These are phyloP conservation scores for Formica exsecta DNA, from an alignment of 1,140 invertebrate genomes.

Conservation along the genomic window DNA sequence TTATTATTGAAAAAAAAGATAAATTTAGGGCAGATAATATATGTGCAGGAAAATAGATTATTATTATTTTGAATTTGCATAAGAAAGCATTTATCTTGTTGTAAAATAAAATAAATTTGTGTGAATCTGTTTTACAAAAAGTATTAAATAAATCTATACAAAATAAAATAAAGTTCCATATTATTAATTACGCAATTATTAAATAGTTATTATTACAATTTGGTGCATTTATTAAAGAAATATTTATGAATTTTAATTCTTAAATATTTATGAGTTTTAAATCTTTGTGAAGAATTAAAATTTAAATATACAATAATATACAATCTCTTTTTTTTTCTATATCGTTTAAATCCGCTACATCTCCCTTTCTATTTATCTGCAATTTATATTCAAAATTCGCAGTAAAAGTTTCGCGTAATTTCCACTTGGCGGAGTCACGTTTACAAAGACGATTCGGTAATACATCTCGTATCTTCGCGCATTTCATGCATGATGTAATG, in stretches of 20 bases:
- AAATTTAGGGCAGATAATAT: neutral
- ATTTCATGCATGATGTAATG: conserved; percentile 57
- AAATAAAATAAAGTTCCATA: neutral
- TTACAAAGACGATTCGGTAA: neutral
- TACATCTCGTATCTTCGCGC: conserved; percentile 24
- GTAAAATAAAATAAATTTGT: conserved; percentile 14
- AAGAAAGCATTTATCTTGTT: conserved; percentile 21
- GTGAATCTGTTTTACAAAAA: conserved; percentile 34
- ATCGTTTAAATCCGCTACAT: no score
- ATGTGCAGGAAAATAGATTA: neutral
- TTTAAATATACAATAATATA: no score
- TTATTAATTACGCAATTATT: neutral
- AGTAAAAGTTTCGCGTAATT: neutral
- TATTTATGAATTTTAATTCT: no score
- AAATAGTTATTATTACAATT: conserved; percentile 9
- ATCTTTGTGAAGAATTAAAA: no score
- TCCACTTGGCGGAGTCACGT: conserved; percentile 13
- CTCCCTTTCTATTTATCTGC: neutral
- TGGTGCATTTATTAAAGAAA: neutral
- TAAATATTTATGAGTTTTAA: no score
- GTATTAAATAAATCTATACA: neutral
- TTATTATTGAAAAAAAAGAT: neutral
- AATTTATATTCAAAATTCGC: conserved; percentile 5
- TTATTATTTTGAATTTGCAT: conserved; percentile 15
- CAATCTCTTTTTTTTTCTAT: no score